Evolutionary conservation across 1,140 invertebrate species (phyloP).

Genomic region (Ceratina japonica): DNA sequence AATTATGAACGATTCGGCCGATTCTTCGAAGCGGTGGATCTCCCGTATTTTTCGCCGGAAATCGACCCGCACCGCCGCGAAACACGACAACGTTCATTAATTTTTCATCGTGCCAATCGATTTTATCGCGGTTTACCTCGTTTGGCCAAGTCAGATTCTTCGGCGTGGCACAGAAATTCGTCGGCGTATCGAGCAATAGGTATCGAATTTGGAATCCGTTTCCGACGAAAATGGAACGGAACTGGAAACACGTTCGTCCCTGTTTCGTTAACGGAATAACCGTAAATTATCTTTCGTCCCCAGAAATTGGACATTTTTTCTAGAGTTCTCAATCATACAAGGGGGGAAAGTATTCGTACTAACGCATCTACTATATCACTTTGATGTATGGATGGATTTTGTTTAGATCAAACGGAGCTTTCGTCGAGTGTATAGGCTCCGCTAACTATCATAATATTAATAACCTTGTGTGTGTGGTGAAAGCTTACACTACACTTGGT

Average conservation of each 20-base stretch:
- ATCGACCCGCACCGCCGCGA: constrained; percentile 54
- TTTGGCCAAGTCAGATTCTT: constrained; percentile 49
- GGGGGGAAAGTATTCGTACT: background rate
- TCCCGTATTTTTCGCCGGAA: constrained; percentile 47
- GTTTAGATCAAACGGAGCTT: constrained; percentile 22
- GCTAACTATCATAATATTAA: constrained; percentile 74
- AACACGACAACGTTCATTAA: constrained; percentile 56
- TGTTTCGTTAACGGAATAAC: constrained; percentile 5
- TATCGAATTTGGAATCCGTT: background rate
- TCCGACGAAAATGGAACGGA: background rate
- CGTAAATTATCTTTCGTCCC: background rate
- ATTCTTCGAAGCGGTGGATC: constrained; percentile 41
- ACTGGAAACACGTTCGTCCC: background rate
- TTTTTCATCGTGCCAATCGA: constrained; percentile 62
- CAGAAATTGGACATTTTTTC: background rate
- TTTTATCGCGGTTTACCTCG: constrained; percentile 59
- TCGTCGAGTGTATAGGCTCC: constrained; percentile 54
- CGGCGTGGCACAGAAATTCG: constrained; percentile 36
- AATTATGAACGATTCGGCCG: constrained; percentile 48
- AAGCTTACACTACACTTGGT: constrained; percentile 80
- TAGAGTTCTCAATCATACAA: background rate
- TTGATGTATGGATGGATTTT: constrained; percentile 13
- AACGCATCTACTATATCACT: constrained; percentile 6
- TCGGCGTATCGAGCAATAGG: background rate
- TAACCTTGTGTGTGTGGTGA: constrained; percentile 78